Base-by-base conservation (phyloP, 2,888 invertebrate genomes). In the Pseudanteris insignis region DNA sequence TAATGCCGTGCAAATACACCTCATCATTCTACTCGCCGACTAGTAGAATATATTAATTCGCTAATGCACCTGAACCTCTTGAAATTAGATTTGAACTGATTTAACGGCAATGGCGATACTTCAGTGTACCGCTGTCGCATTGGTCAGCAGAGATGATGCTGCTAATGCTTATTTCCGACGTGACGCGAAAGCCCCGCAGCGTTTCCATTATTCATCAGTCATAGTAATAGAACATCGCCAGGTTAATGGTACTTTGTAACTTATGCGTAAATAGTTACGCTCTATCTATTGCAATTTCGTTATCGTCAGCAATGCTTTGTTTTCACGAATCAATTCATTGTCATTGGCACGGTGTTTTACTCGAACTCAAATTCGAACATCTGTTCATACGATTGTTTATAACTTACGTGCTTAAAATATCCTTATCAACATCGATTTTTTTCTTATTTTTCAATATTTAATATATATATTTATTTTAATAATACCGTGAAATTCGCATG, bases 1-100 rank as follows among this genome's bases (percentile, higher is more conserved):
- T 75, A 76, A 76, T 76, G 70, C 65, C 71, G 75, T 76, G 76
- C 76, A 76, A 76, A 76, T 76, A 75, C 71, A 71, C 62, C 76
- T 77, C 77, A 74, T 76, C 75, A 69, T 69, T 71, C 69, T 73
- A 69, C 69, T 68, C 72, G 69, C 68, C 69, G 43, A 71, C 73
- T 69, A 74, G 71, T 72, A 63, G 75, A 76, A 75, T 71, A 72
- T 73, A 76, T 77, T 77, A 77, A 77, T 77, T 71, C 74, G 73
- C 76, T 77, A 77, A 77, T 77, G 77, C 77, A 75, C 72, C 70
- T 66, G 70, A 71, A 69, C 66, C 69, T 65, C 70, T 69, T 73
- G 70, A 76, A 74, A 76, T 76, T 77, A 76, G 76, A 74, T 76
- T 76, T 71, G 67, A 53, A 67, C 65, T 67, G 70, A 73, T 73